phyloP scores from a whole-genome alignment of 1,140 invertebrate species.

The Papilio polytes region DNA sequence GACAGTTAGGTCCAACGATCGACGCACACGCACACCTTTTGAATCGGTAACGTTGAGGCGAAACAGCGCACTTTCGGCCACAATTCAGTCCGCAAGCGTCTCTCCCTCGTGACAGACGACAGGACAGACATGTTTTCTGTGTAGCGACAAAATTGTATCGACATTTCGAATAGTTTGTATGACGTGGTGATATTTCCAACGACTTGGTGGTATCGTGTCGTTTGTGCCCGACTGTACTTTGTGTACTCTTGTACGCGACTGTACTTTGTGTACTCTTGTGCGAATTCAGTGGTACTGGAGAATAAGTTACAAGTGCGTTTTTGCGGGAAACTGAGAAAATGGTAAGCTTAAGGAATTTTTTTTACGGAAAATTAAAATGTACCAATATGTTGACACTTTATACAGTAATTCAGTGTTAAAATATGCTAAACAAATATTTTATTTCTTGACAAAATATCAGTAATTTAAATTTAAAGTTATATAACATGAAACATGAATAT shows the following conservation, averaged over 20 bases:
- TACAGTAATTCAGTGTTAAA: neutral
- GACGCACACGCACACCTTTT: constrained; percentile 63
- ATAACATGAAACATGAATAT: neutral
- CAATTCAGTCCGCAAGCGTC: constrained; percentile 73
- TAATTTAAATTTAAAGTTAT: constrained; percentile 6
- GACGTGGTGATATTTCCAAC: constrained; percentile 40
- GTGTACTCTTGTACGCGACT: constrained; percentile 63
- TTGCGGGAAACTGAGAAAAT: constrained; percentile 57
- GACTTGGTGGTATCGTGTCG: constrained; percentile 51
- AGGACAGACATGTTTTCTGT: constrained; percentile 67
- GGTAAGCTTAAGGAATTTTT: constrained; percentile 51
- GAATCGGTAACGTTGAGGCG: constrained; percentile 64
- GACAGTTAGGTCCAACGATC: constrained; percentile 71
- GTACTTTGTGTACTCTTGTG: constrained; percentile 63
- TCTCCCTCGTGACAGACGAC: constrained; percentile 70
- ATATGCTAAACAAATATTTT: neutral
- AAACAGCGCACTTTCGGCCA: constrained; percentile 67
- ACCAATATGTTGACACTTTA: neutral
- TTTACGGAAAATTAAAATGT: neutral
- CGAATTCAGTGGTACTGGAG: constrained; percentile 55
- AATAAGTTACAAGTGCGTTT: constrained; percentile 51
- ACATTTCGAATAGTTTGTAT: constrained; percentile 51
- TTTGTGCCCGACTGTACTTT: constrained; percentile 61
- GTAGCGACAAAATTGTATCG: constrained; percentile 53
- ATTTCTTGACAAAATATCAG: neutral